These are phyloP conservation scores for Verasper variegatus DNA, from an alignment of 2,113 vertebrate genomes.

Conservation along the genomic window DNA sequence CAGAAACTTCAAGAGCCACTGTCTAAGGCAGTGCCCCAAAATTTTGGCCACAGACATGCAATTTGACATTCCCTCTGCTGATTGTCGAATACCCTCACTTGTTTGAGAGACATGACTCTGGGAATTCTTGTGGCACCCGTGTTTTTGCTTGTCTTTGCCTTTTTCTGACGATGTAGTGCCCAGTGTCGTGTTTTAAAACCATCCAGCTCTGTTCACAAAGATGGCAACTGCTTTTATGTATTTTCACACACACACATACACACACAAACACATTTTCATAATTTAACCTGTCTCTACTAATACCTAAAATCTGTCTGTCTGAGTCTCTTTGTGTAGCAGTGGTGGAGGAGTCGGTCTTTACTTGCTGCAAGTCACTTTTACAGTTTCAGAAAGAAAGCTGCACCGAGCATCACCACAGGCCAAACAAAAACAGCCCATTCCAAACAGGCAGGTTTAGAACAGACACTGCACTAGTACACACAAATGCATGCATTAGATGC, in stretches of 20 bases:
- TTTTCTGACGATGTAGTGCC: slow-evolving; percentile 11
- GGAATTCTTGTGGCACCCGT: slow-evolving; percentile 30
- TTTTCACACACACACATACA: slow-evolving; percentile 5
- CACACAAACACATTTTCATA: not conserved
- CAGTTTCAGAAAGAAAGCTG: too few relatives aligned
- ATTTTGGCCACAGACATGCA: slow-evolving; percentile 23
- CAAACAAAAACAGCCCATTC: too few relatives aligned
- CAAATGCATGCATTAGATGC: slow-evolving; percentile 13
- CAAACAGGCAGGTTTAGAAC: too few relatives aligned
- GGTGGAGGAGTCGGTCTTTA: not conserved
- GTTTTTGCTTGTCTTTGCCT: slow-evolving; percentile 26
- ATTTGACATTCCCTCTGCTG: slow-evolving; percentile 37
- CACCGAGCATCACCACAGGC: too few relatives aligned
- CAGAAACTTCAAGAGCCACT: slow-evolving; percentile 5
- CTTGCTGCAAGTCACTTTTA: too few relatives aligned
- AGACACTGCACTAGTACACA: not conserved
- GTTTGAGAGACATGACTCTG: slow-evolving; percentile 14
- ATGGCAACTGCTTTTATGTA: slow-evolving; percentile 9
- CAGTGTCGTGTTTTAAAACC: slow-evolving; percentile 27
- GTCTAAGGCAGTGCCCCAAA: slow-evolving; percentile 22
- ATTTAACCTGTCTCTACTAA: too few relatives aligned
- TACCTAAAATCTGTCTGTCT: not conserved
- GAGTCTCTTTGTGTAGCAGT: too few relatives aligned
- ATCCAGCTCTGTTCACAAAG: not conserved
- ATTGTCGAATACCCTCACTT: slow-evolving; percentile 30